phyloP scores from a whole-genome alignment of 2,113 vertebrate genomes.

The Oreochromis niloticus region DNA sequence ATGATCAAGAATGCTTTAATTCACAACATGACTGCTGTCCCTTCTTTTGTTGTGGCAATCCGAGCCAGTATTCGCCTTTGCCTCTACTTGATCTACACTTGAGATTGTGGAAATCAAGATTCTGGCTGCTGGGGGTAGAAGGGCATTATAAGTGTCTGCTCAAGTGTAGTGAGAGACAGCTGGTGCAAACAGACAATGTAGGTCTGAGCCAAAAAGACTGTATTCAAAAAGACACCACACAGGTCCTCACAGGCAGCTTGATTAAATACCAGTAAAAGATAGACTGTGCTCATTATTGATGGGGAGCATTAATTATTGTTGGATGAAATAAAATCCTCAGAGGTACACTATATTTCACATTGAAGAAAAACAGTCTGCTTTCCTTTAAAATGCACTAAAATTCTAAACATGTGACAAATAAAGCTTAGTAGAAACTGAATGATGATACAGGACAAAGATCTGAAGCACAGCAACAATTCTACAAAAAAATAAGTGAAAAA shows the following conservation, averaged over 20 bases:
- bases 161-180: not conserved
- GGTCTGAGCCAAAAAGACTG: not conserved
- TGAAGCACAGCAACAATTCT: not conserved
- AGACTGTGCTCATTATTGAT: not conserved
- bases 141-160: not conserved
- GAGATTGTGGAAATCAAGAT: not conserved
- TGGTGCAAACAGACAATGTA: not conserved
- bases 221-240: not conserved
- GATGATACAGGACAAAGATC: not conserved
- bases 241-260: not conserved
- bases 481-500: not conserved
- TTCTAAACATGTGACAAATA: not conserved
- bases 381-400: not conserved
- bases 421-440: not conserved
- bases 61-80: not conserved
- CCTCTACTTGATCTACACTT: not conserved
- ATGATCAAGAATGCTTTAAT: not conserved
- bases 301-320: not conserved
- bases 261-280: not conserved
- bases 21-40: not conserved
- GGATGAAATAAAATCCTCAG: not conserved
- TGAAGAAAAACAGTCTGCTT: fast-evolving
- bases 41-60: not conserved
- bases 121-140: not conserved
- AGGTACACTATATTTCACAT: not conserved